Evolutionary conservation across 2,888 invertebrate species (phyloP).

Genomic region (Drosophila nr. medialis): DNA sequence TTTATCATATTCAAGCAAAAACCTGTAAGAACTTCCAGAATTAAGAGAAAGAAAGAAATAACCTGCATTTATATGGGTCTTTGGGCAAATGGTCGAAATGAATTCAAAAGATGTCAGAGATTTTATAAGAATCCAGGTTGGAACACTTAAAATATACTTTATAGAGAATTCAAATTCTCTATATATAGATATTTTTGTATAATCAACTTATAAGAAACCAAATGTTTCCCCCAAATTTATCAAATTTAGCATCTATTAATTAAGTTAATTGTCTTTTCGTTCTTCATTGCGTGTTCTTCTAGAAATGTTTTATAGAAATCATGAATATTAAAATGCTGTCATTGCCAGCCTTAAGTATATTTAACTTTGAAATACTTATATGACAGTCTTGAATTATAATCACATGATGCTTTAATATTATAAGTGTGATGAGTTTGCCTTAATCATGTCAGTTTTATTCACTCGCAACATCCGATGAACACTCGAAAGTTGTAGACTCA

Average conservation of each 20-base stretch:
- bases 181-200: not conserved
- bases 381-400: not conserved
- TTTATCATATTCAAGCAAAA: not conserved
- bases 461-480: not conserved
- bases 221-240: not conserved
- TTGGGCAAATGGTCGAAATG: not conserved
- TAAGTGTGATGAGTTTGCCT: not conserved
- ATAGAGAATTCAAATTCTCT: not conserved
- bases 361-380: not conserved
- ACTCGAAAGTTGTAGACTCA: not conserved
- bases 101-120: not conserved
- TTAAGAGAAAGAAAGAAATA: slow-evolving; percentile 12
- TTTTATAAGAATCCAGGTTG: not conserved
- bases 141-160: not conserved
- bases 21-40: not conserved
- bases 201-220: not conserved
- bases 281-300: not conserved
- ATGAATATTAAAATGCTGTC: not conserved
- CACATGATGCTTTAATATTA: not conserved
- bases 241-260: not conserved
- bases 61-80: not conserved
- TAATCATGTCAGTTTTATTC: not conserved
- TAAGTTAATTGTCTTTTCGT: not conserved
- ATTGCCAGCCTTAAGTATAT: not conserved
- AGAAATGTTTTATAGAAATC: not conserved